Conservation (phyloP, 2,113 vertebrate species). For the Numenius arquata region DNA sequence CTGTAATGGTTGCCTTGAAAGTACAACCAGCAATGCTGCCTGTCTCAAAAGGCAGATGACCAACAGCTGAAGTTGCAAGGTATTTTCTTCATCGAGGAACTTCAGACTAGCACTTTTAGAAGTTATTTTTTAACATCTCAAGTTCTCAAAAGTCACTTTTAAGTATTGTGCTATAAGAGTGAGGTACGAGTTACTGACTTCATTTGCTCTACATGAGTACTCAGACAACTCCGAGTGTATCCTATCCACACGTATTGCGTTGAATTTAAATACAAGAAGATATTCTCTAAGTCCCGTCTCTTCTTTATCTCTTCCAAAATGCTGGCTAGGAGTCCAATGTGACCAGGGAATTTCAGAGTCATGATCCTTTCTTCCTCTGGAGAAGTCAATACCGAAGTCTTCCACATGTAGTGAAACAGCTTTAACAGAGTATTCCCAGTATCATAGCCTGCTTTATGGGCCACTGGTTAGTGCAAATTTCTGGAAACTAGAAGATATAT, state of each 20-base stretch:
- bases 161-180: background rate
- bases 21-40: background rate
- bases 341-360: background rate
- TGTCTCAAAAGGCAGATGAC: background rate
- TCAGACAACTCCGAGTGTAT: background rate
- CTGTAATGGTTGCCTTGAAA: background rate
- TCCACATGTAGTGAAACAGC: background rate
- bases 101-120: background rate
- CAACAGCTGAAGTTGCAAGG: background rate
- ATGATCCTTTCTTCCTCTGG: background rate
- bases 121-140: background rate
- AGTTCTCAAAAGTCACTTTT: background rate
- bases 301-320: background rate
- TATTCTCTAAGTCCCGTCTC: background rate
- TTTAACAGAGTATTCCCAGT: background rate
- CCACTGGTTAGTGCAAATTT: background rate
- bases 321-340: background rate
- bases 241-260: background rate
- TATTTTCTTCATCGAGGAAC: background rate
- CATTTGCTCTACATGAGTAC: accelerated
- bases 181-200: background rate
- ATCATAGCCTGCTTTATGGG: background rate
- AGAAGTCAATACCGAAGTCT: background rate
- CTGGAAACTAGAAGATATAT: background rate
- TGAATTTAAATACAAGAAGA: background rate